Evolutionary conservation across 1,140 invertebrate species (phyloP).

Genomic region (Listronotus bonariensis): DNA sequence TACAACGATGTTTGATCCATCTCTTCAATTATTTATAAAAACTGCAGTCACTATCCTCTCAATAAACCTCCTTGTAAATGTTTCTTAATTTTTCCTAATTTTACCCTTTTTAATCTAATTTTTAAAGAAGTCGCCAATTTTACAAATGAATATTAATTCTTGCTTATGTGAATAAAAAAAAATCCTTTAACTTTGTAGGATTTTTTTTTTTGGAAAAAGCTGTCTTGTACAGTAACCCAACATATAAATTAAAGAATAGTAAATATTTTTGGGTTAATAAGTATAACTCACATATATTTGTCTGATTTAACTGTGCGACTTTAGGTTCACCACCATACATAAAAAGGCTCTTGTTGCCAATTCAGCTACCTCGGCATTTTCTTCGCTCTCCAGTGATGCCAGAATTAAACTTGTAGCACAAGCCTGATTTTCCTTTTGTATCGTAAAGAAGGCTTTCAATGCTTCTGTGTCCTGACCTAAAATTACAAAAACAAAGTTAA

Average conservation of each 20-base stretch:
- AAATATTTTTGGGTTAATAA: conserved; percentile 7
- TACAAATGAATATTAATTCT: no score
- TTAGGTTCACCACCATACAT: conserved; percentile 82
- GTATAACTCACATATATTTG: conserved; percentile 42
- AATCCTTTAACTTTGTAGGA: neutral
- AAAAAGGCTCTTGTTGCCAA: conserved; percentile 90
- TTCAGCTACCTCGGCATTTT: conserved; percentile 76
- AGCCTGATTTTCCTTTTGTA: conserved; percentile 82
- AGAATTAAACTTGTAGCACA: conserved; percentile 87
- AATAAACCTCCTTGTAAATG: no score
- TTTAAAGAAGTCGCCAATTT: no score
- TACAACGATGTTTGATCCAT: no score
- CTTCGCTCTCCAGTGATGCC: conserved; percentile 73
- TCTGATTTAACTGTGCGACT: conserved; percentile 40
- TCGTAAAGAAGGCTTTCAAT: conserved; percentile 83
- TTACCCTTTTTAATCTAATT: no score
- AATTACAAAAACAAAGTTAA: neutral
- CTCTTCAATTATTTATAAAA: no score
- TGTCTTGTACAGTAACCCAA: neutral
- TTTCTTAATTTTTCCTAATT: no score
- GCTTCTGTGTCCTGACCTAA: conserved; percentile 77
- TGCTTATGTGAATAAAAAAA: no score
- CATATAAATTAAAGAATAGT: no score
- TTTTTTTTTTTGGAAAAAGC: neutral
- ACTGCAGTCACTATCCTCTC: no score